Evolutionary conservation across 1,140 invertebrate species (phyloP), one percentile per base, ranked within the genome.

Genomic region (Nephotettix cincticeps): DNA sequence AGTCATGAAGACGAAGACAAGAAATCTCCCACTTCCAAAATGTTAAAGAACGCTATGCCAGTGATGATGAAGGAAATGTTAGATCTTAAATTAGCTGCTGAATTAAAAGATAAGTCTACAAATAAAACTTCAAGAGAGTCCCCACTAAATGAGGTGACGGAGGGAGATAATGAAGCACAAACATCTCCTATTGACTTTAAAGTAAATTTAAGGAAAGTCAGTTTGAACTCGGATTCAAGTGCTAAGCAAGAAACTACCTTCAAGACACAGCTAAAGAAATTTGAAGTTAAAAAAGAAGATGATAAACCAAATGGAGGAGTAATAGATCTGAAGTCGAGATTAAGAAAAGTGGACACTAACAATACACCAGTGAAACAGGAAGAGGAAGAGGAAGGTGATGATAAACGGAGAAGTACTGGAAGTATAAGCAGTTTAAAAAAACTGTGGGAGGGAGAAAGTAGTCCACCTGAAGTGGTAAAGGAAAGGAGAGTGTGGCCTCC

Each of bases 341-440:
- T 95, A 75, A 86, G 93, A 77, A 94, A 94, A 84, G 92, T 94
- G 0, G 91, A 93, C 47, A 84, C 78, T 17, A 36, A 79, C 71
- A 75, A 73, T 21, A 72, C 75, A 64, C 78, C 80, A 13, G 83
- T 85, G 71, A 77, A 74, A 66, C 73, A 80, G 29, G 77, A 76
- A 27, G 90, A 90, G 17, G 89, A 91, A 70, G 90, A 90, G n/a
- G 89, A 91, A 70, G 84, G 82, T 1, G 91, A 93, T 69, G 93
- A 94, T 76, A 96, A 96, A 79, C 84, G 94, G n/a, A 89, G 92
- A 63, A 96, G 93, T 79, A 95, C 93, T 32, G 94, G 94, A 64
- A 95, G 93, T 81, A 96, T 97, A 78, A 95, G 90, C 79, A 96
- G 92, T 79, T 84, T 97, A 73, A 96, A 96, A 78, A 95, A 94